Base-by-base conservation (phyloP, 2,113 vertebrate species). In the Peromyscus leucopus region DNA sequence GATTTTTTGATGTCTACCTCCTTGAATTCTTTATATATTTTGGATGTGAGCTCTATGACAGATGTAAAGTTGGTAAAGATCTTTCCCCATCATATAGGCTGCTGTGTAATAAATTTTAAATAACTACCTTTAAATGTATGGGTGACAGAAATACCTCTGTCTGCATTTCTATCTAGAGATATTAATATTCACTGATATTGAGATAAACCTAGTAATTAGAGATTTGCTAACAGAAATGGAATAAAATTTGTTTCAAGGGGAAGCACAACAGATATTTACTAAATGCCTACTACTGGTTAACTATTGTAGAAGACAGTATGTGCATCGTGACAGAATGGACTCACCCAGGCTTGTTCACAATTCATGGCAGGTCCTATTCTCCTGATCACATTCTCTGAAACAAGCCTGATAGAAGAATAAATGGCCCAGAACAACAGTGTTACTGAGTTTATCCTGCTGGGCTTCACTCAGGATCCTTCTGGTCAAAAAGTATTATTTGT, bases 391-490 rank as follows among this genome's bases (percentile, higher is more conserved):
- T 36, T 75, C n/a, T 24, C 2, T 24, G 51, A 31, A 65, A 61
- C 7, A 75, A 36, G 1, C 3, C 17, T 26, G 33, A 33, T 4
- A 51, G 39, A 79, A 89, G 42, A 85, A 0, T 48, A 71, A 36
- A 82, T 97, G 94, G 76, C 8, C 67, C 15, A n/a, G 3, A 90
- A 5, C 22, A 96, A 88, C 46, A 97, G 95, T 95, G 95, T 96
- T 9, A 94, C 95, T 21, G 96, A 97, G 88, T 97, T 98, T 90
- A 21, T 96, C 21, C 31, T 91, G 13, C 89, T 79, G 59, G 89
- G 89, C 12, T 46, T 67, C 46, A 79, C 75, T 80, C 61, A 67
- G 13, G 46, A 79, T 79, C 59, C 74, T 21, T 10, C 2, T 11
- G 74, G 28, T 2, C 74, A 79, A 65, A 78, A 39, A 7, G 59